A percentile compares a stretch with the other conserved stretches of the same genome.
Evolutionary conservation across 1,140 invertebrate genomes (phyloP).

Genomic region (Aphidius ervi): DNA sequence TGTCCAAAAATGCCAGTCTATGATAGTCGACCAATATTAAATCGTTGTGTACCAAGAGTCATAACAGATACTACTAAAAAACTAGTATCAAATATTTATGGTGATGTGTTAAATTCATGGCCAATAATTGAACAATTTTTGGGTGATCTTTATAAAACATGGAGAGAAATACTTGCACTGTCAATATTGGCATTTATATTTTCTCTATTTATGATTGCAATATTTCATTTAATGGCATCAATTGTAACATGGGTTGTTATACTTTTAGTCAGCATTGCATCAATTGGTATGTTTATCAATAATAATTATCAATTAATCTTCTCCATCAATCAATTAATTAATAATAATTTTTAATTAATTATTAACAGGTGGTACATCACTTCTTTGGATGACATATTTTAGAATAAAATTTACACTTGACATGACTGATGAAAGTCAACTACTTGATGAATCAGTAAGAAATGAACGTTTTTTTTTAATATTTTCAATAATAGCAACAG

Average conservation of each 20-base stretch:
- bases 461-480: conserved; percentile 82
- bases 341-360: conserved; percentile 3
- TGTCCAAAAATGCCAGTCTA: conserved; percentile 71
- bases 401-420: conserved; percentile 70
- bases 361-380: conserved; percentile 62
- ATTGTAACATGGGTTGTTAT: conserved; percentile 85
- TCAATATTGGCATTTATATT: conserved; percentile 76
- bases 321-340: too few species aligned
- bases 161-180: conserved; percentile 79
- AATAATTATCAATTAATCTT: too few species aligned
- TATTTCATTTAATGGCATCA: conserved; percentile 78
- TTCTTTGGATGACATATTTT: conserved; percentile 87
- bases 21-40: conserved; percentile 72
- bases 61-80: conserved; percentile 59
- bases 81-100: conserved; percentile 70
- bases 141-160: conserved; percentile 81
- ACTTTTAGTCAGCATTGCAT: conserved; percentile 69
- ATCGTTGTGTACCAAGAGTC: conserved; percentile 78
- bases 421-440: conserved; percentile 54
- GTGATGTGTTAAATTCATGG: conserved; percentile 74
- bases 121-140: conserved; percentile 83
- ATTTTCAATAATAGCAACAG: conserved; percentile 82
- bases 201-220: conserved; percentile 75
- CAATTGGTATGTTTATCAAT: conserved; percentile 57
- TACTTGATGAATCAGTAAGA: conserved; percentile 73